Base-by-base conservation (phyloP, 2,113 vertebrate species). In the Embiotoca jacksoni region DNA sequence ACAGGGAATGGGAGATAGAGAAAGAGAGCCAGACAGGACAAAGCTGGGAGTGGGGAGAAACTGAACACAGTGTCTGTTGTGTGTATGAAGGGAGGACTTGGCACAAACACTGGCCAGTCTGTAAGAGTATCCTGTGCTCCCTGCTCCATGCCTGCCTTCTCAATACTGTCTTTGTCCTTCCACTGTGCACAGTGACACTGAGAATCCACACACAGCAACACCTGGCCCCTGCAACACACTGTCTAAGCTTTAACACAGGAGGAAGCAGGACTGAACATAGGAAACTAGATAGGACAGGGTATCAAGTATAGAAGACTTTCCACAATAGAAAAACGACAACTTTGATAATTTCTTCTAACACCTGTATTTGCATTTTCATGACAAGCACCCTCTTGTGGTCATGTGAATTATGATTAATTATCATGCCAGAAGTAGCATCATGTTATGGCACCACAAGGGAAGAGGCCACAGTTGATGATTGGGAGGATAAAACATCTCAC, bases 51-150 rank as follows among this genome's bases (percentile, higher is more conserved):
- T 85, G 85, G 90, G 75, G 87, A 92, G 89, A 87, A 89, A 90
- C 85, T 89, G 94, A 95, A 94, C 94, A 95, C 94, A 94, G 94
- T 89, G 85, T 92, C 92, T 94, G 93, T 95, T 95, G 92, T 95
- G 84, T 90, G 87, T 90, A 81, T 85, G 89, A 88, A 90, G 90
- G 92, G 85, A 90, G 78, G 88, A 88, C 90, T 94, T 95, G 94
- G 94, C 93, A 93, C 90, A 91, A 92, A 93, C 91, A 87, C 84
- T 78, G 74, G 91, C 84, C 83, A 73, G 85, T 88, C 93, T 95
- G 94, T 95, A 95, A 95, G 93, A 94, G 93, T 94, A 95, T 94
- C 92, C 93, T 93, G 87, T 91, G 88, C 92, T 94, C 92, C 85
- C 91, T 89, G 91, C 90, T 89, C 88, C 89, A 88, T 90, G 92